A percentile compares a stretch with the other conserved stretches of the same genome.
Evolutionary conservation across 2,797 vertebrate species (phyloP).

Genomic region (Peromyscus aztecus): DNA sequence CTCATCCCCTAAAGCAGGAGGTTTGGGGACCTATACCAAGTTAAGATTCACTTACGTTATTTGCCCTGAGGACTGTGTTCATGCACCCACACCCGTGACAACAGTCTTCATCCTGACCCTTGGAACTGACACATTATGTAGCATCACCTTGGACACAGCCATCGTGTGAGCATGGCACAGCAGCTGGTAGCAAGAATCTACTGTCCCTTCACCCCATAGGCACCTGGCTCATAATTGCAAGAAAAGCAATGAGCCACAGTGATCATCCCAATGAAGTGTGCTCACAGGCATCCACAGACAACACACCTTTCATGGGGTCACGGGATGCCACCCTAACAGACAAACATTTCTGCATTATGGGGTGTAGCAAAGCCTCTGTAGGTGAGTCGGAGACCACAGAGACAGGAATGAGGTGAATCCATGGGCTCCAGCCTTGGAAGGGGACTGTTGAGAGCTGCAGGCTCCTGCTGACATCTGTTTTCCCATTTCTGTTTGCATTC

Average conservation of each 20-base stretch:
- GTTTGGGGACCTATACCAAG: not conserved
- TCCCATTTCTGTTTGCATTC: conserved; percentile 85
- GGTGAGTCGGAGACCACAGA: conserved; percentile 2
- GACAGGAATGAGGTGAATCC: conserved; percentile 67
- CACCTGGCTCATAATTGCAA: not conserved
- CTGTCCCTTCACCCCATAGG: fast-evolving
- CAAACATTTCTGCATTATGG: not conserved
- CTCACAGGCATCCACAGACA: not conserved
- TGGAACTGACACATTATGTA: not conserved
- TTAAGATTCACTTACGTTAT: not conserved
- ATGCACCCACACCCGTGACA: fast-evolving
- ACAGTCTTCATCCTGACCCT: not conserved
- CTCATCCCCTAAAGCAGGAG: not conserved
- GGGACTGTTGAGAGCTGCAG: conserved; percentile 7
- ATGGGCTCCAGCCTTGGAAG: not conserved
- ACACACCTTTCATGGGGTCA: not conserved
- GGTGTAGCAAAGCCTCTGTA: not conserved
- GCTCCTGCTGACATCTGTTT: conserved; percentile 75
- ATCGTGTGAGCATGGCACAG: fast-evolving
- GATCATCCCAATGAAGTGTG: not conserved
- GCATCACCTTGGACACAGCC: not conserved
- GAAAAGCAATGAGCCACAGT: not conserved
- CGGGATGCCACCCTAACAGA: not conserved
- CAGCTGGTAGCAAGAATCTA: not conserved
- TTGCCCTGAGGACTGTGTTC: not conserved